Evolutionary conservation across 2,113 vertebrate genomes (phyloP).

Genomic region (Mola mola): DNA sequence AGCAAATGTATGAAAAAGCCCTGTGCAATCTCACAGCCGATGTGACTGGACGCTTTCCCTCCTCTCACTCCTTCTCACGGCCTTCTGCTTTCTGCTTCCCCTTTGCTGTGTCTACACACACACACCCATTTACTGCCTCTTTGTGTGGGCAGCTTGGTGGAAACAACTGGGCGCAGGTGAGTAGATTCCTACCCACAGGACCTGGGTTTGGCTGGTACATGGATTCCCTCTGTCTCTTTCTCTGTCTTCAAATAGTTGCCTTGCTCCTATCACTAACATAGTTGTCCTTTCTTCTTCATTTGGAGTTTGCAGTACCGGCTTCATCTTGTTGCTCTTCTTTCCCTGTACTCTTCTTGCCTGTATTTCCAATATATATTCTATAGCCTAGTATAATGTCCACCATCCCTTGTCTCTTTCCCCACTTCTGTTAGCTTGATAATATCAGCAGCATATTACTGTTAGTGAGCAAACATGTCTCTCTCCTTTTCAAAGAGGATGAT

Average conservation of each 20-base stretch:
- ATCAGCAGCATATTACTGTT: slow-evolving; percentile 46
- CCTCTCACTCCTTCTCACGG: slow-evolving; percentile 49
- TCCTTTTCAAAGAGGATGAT: background rate
- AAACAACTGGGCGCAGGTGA: slow-evolving; percentile 76
- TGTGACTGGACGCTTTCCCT: slow-evolving; percentile 23
- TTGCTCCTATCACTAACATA: slow-evolving; percentile 43
- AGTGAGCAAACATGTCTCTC: slow-evolving; percentile 11
- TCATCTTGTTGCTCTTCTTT: slow-evolving; percentile 17
- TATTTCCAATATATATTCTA: background rate
- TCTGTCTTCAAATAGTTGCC: slow-evolving; percentile 25
- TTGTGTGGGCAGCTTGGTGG: slow-evolving; percentile 75
- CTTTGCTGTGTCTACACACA: slow-evolving; percentile 70
- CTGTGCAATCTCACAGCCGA: slow-evolving; percentile 11
- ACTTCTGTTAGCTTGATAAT: slow-evolving; percentile 32
- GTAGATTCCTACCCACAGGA: slow-evolving; percentile 49
- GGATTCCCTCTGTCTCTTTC: slow-evolving; percentile 13
- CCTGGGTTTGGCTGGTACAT: slow-evolving; percentile 27
- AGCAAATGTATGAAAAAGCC: too few relatives aligned
- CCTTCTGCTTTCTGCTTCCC: slow-evolving; percentile 74
- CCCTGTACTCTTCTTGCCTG: background rate
- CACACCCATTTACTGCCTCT: slow-evolving; percentile 67
- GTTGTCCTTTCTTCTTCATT: slow-evolving; percentile 22
- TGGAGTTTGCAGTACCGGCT: slow-evolving; percentile 27
- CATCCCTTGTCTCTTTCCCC: slow-evolving; percentile 4
- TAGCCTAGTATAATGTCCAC: background rate